Conservation (phyloP, 2,113 vertebrate genomes). For the Catharus bicknelli region DNA sequence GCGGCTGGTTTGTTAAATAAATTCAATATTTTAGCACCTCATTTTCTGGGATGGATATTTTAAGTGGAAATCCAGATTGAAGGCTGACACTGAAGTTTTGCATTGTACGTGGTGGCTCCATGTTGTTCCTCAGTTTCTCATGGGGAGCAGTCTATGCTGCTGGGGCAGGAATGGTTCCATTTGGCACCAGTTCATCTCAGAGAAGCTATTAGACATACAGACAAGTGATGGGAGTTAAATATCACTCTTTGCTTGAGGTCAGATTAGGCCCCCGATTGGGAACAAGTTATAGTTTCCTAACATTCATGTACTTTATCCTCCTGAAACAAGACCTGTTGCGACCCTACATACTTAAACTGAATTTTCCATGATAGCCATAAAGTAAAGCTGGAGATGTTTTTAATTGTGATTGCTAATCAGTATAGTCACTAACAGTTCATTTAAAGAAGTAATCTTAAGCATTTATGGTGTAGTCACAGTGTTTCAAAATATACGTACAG, state of each 20-base stretch:
- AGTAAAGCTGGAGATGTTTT: conserved; percentile 32
- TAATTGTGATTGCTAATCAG: conserved; percentile 42
- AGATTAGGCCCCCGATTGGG: background rate
- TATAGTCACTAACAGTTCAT: background rate
- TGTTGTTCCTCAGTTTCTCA: background rate
- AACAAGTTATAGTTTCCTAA: background rate
- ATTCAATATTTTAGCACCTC: background rate
- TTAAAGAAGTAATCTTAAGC: conserved; percentile 25
- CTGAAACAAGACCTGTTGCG: background rate
- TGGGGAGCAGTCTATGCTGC: background rate
- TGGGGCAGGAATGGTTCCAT: background rate
- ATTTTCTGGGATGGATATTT: background rate
- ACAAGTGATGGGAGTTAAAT: background rate
- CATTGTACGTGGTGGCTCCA: background rate
- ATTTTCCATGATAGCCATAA: background rate
- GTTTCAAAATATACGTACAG: background rate
- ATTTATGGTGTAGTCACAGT: conserved; percentile 11
- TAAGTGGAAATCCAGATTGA: conserved; percentile 3
- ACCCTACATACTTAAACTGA: background rate
- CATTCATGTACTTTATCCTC: background rate
- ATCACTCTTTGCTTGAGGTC: background rate
- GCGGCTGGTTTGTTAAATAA: conserved; percentile 8
- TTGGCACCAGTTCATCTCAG: background rate
- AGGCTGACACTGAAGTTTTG: background rate
- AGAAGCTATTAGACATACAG: background rate